Evolutionary conservation across 2,888 invertebrate genomes (phyloP).

Genomic region (Ceraclea dissimilis): DNA sequence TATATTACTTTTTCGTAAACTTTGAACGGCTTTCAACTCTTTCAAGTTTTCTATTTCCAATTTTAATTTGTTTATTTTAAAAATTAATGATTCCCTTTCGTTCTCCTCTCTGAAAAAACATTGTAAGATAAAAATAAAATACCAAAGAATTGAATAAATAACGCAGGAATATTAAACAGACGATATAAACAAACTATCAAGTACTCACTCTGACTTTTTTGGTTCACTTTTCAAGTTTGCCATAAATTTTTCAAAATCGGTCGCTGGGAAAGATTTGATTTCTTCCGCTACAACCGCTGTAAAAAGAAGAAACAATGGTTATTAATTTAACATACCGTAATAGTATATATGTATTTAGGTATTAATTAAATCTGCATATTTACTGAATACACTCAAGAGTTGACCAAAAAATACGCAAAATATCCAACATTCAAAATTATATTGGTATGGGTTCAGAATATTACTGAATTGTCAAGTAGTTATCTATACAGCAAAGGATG

Average conservation of each 20-base stretch:
- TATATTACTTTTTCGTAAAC: background rate
- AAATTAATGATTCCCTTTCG: background rate
- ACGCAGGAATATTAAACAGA: background rate
- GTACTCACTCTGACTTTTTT: background rate
- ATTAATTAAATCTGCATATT: too few species aligned
- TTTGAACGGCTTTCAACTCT: background rate
- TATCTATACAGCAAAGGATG: too few species aligned
- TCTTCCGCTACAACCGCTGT: background rate
- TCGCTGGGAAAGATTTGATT: background rate
- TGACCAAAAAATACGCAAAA: too few species aligned
- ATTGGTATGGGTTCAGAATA: too few species aligned
- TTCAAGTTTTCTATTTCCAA: constrained; percentile 6
- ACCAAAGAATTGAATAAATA: background rate
- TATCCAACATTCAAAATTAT: too few species aligned
- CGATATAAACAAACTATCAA: background rate
- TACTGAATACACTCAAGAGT: too few species aligned
- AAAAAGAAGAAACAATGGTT: background rate
- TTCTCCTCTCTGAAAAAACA: constrained; percentile 1
- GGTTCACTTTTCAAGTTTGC: background rate
- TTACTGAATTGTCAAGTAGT: too few species aligned
- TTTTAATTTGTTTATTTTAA: constrained; percentile 1
- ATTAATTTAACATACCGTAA: too few species aligned
- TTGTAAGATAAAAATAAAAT: background rate
- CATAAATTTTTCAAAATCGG: constrained; percentile 1
- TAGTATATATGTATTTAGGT: too few species aligned